A percentile compares a stretch with the other conserved stretches of the same genome.
These are phyloP conservation scores for Diplolepis rosae DNA, from an alignment of 2,888 invertebrate species.

Conservation along the genomic window DNA sequence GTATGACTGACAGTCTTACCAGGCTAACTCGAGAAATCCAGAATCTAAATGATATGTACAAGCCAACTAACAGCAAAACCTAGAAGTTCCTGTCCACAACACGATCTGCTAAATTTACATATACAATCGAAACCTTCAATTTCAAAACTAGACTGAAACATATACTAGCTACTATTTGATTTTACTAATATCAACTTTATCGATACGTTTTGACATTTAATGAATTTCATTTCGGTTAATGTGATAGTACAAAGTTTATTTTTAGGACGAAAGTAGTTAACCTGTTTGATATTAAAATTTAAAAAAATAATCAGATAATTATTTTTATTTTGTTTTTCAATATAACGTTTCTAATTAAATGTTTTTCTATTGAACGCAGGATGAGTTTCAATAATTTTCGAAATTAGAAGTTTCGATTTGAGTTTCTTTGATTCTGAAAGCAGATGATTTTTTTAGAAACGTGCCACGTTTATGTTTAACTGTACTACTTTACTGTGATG, in stretches of 20 bases:
- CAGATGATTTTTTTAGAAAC: not conserved
- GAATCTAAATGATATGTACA: constrained; percentile 58
- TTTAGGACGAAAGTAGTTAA: not conserved
- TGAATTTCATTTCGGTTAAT: not conserved
- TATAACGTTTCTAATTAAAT: not conserved
- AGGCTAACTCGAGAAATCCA: constrained; percentile 71
- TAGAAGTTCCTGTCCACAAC: not conserved
- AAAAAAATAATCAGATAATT: not conserved
- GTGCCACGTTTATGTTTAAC: not conserved
- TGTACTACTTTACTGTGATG: not conserved
- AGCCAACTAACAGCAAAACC: constrained; percentile 35
- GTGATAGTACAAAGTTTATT: not conserved
- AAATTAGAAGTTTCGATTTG: not conserved
- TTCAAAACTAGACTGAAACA: not conserved
- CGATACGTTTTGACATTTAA: not conserved
- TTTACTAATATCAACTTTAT: not conserved
- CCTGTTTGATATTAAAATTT: not conserved
- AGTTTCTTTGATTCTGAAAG: not conserved
- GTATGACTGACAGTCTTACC: constrained; percentile 76
- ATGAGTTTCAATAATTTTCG: not conserved
- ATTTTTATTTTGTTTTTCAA: not conserved
- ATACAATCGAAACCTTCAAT: constrained; percentile 21
- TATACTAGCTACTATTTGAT: not conserved
- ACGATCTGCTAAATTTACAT: not conserved
- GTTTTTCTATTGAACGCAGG: not conserved